Evolutionary conservation across 35 echinoderm and acorn worm genomes (phyloP).

Genomic region (Hemicentrotus pulcherrimus): DNA sequence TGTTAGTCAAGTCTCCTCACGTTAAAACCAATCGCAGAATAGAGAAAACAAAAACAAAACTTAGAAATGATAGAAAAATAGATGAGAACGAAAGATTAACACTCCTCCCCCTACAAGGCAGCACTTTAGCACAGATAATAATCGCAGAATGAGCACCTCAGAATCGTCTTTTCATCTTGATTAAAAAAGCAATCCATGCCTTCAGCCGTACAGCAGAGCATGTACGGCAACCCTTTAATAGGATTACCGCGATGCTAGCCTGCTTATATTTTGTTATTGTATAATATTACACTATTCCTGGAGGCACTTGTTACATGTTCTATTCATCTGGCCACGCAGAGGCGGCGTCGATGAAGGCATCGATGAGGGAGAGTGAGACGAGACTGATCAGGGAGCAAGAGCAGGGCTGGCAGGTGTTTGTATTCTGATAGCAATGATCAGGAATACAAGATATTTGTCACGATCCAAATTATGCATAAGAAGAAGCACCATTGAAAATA

Average conservation of each 20-base stretch:
- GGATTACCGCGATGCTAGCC: neutral
- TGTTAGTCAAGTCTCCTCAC: neutral
- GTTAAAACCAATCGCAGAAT: neutral
- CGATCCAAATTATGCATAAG: neutral
- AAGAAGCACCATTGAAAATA: neutral
- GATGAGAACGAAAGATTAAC: neutral
- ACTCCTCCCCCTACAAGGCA: neutral
- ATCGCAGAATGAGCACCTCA: neutral
- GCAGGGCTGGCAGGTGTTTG: neutral
- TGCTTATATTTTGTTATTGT: constrained; percentile 14
- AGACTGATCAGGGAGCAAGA: neutral
- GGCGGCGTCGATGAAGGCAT: neutral
- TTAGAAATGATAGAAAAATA: neutral
- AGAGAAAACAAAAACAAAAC: neutral
- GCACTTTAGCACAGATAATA: neutral
- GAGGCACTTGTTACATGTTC: constrained; percentile 1
- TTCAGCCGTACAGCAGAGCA: neutral
- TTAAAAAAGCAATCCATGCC: constrained; percentile 2
- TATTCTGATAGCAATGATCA: neutral
- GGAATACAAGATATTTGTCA: constrained; percentile 11
- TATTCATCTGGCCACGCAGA: neutral
- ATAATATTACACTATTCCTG: constrained; percentile 13
- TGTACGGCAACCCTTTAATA: neutral
- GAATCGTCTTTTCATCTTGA: neutral
- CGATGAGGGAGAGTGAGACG: neutral